Evolutionary conservation across 2,113 vertebrate genomes (phyloP).

Genomic region (Stegostoma tigrinum): DNA sequence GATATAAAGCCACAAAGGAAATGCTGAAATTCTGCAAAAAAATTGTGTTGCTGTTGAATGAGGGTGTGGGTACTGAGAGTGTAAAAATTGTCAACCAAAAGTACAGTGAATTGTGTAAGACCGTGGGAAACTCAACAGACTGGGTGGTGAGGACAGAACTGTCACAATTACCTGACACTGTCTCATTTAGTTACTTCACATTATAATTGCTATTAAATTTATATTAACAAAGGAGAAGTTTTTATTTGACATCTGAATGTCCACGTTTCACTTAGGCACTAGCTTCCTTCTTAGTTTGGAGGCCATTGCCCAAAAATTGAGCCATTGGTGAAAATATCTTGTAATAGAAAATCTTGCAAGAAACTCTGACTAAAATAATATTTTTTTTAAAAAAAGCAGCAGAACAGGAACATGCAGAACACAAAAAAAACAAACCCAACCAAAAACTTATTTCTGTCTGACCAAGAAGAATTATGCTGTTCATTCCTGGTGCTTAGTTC

Average conservation of each 20-base stretch:
- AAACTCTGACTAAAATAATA: neutral
- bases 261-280: neutral
- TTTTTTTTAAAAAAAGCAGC: neutral
- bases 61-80: neutral
- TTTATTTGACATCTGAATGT: neutral
- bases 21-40: neutral
- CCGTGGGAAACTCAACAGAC: neutral
- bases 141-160: neutral
- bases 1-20: neutral
- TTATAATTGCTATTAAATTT: neutral
- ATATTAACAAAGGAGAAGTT: neutral
- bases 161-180: neutral
- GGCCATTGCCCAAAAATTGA: neutral
- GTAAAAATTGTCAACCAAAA: neutral
- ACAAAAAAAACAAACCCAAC: neutral
- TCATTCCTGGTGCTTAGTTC: neutral
- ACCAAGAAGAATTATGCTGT: neutral
- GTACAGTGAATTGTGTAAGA: neutral
- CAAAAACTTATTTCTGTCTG: neutral
- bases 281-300: neutral
- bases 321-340: neutral
- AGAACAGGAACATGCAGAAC: neutral
- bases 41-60: neutral
- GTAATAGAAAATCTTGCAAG: neutral
- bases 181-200: neutral